Percentiles rank a stretch among this genome's conserved stretches.
phyloP scores from a whole-genome alignment of 1,140 invertebrate genomes.

The Danaus plexippus region DNA sequence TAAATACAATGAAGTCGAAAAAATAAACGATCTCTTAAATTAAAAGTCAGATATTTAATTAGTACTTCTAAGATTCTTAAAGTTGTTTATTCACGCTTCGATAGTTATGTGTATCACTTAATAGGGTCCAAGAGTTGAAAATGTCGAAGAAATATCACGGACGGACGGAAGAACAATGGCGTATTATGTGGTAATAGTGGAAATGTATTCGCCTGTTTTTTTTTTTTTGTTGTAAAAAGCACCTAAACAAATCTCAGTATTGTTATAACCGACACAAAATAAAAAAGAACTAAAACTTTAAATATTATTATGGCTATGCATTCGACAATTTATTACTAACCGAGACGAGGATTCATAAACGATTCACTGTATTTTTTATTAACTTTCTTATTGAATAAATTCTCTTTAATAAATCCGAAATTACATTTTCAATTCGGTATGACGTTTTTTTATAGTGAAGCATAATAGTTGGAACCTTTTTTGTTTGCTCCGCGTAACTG shows the following conservation, averaged over 20 bases:
- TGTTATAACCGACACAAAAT: slow-evolving; percentile 50
- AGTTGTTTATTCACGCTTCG: slow-evolving; percentile 41
- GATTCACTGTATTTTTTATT: too few relatives aligned
- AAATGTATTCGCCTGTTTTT: slow-evolving; percentile 66
- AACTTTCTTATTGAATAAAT: too few relatives aligned
- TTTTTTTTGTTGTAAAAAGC: slow-evolving; percentile 58
- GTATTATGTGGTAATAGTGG: slow-evolving; percentile 71
- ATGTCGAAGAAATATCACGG: slow-evolving; percentile 57
- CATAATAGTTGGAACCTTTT: too few relatives aligned
- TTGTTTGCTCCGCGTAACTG: too few relatives aligned
- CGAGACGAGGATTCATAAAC: slow-evolving; percentile 7
- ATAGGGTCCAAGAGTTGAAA: slow-evolving; percentile 53
- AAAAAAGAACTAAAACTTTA: slow-evolving; percentile 43
- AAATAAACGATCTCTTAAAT: slow-evolving; percentile 12
- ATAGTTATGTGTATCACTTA: slow-evolving; percentile 55
- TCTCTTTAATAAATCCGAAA: too few relatives aligned
- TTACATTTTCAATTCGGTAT: too few relatives aligned
- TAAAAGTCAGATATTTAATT: slow-evolving; percentile 35
- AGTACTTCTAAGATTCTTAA: slow-evolving; percentile 36
- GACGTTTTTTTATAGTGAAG: too few relatives aligned
- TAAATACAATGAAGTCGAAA: slow-evolving; percentile 4
- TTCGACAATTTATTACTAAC: slow-evolving; percentile 30
- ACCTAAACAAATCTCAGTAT: slow-evolving; percentile 68
- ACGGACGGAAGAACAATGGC: slow-evolving; percentile 63
- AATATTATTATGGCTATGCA: slow-evolving; percentile 44